Evolutionary conservation across 2,113 vertebrate species (phyloP), one percentile per base, ranked within the genome.

Genomic region (Lota lota): DNA sequence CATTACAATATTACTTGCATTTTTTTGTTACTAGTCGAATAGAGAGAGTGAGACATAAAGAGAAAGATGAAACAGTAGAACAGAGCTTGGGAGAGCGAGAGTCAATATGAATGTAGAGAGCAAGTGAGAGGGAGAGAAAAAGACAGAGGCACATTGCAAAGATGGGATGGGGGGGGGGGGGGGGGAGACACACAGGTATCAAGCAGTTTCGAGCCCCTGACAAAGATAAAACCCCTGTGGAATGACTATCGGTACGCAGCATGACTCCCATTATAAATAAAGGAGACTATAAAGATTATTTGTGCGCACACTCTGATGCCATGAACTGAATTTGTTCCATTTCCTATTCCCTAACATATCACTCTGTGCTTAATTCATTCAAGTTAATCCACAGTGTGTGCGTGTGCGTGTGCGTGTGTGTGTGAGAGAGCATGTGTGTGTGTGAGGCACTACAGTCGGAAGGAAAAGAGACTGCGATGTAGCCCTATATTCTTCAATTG

Each of bases 361-460:
- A 67, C 82, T 83, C 17, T 67, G 69, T 69, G 71, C 15, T 12
- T 24, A 50, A 67, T 67, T 16, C 21, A 58, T 80, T 68, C n/a
- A 68, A 66, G 72, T 79, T 77, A 79, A 88, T 86, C 79, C 79
- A 80, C 80, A 85, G 68, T 61, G 69, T 79, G 62, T 62, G 72
- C 73, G 65, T 65, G 53, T 47, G 40, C 69, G 18, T 72, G 73
- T 64, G 64, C 64, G 17, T 18, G 53, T 17, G 18, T 56, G 53
- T 56, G 53, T 17, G 18, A 70, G 73, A 61, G 66, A 69, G 53
- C 3, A 14, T 17, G 18, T 56, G 53, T 56, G 53, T 17, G 18
- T 70, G 73, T 64, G 66, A 67, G 58, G 5, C 7, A 63, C 24
- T 12, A 62, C 4, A 54, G 60, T 20, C 24, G 67, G 40, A 66